Evolutionary conservation across 2,797 vertebrate genomes (phyloP).

Genomic region (Typhlichthys subterraneus): DNA sequence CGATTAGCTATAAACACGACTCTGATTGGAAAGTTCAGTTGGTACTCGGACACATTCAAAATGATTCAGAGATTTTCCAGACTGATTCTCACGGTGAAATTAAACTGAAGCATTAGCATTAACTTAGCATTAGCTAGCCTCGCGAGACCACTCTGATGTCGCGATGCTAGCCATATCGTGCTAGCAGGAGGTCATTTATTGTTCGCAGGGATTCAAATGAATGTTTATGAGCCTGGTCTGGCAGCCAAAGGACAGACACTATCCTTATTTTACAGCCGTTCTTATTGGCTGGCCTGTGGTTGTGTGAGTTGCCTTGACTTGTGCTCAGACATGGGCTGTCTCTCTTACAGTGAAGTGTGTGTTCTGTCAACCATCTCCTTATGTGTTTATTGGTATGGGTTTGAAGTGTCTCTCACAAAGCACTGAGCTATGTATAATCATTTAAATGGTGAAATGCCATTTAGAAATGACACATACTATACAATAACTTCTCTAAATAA

Average conservation of each 20-base stretch:
- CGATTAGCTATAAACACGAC: no score
- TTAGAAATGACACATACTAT: no score
- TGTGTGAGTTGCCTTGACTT: conserved; percentile 42
- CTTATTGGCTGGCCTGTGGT: conserved; percentile 43
- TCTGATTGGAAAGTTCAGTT: no score
- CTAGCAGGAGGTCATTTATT: conserved; percentile 65
- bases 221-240: conserved; percentile 68
- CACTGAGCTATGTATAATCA: not conserved
- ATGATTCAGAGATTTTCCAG: no score
- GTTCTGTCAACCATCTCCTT: conserved; percentile 23
- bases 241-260: conserved; percentile 62
- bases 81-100: no score
- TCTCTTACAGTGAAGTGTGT: conserved; percentile 4
- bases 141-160: no score
- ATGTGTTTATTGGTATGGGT: conserved; percentile 18
- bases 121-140: no score
- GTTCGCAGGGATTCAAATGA: conserved; percentile 65
- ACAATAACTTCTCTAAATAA: no score
- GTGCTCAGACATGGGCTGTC: conserved; percentile 34
- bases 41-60: no score
- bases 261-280: conserved; percentile 58
- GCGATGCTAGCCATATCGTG: no score
- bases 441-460: no score
- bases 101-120: no score
- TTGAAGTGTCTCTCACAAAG: conserved; percentile 10